phyloP scores from a whole-genome alignment of 2,797 vertebrate genomes.

The Hylomyscus alleni region DNA sequence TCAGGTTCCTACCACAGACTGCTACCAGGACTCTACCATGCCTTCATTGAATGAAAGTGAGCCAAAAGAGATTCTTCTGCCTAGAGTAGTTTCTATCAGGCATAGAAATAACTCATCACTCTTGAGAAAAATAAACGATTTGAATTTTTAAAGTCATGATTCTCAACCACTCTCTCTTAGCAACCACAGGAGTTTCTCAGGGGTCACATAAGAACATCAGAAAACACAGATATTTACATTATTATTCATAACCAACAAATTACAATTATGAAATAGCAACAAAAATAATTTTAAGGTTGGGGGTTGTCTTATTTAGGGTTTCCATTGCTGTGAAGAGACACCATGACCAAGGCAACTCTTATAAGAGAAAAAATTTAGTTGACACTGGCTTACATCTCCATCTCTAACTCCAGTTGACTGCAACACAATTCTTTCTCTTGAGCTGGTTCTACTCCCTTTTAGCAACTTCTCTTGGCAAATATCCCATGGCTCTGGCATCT shows the following conservation, averaged over 20 bases:
- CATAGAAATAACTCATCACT: neutral
- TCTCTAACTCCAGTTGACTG: neutral
- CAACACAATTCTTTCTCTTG: neutral
- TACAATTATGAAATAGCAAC: neutral
- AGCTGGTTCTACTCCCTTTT: neutral
- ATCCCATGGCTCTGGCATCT: neutral
- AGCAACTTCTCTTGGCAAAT: neutral
- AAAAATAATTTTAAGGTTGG: neutral
- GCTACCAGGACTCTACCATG: neutral
- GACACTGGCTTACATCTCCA: neutral
- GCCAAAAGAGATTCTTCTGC: neutral
- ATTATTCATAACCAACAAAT: neutral
- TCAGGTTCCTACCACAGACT: neutral
- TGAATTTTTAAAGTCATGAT: neutral
- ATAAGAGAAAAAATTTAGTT: neutral
- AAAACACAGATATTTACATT: neutral
- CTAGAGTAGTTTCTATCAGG: neutral
- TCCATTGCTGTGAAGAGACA: neutral
- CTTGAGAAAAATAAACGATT: conserved; percentile 43
- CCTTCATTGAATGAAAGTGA: neutral
- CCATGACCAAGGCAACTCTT: neutral
- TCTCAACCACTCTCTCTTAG: neutral
- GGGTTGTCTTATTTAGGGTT: neutral
- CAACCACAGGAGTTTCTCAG: neutral
- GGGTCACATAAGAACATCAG: neutral